phyloP scores from a whole-genome alignment of 2,888 invertebrate genomes.

The Alentia gelatinosa region DNA sequence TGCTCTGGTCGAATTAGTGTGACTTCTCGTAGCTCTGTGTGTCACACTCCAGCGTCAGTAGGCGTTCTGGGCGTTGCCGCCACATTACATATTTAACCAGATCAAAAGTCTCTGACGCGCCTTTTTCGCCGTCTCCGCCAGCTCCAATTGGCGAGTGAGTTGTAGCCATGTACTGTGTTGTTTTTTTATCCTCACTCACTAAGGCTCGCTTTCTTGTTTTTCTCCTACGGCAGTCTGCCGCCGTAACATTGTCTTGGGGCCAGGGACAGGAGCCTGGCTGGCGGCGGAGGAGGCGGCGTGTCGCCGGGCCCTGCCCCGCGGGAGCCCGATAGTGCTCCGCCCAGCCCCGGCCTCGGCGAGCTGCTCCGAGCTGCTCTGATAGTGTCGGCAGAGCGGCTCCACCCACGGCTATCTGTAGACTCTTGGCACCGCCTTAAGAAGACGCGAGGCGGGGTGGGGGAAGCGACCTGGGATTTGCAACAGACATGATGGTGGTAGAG shows the following conservation, averaged over 20 bases:
- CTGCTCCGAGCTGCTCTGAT: not conserved
- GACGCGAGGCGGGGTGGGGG: not conserved
- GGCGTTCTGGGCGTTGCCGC: not conserved
- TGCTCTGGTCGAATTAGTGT: not conserved
- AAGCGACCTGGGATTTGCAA: not conserved
- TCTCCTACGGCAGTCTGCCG: not conserved
- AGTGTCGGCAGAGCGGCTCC: conserved; percentile 36
- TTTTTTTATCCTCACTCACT: not conserved
- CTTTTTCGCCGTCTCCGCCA: too few species aligned
- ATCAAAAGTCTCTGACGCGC: not conserved
- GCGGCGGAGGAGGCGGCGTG: not conserved
- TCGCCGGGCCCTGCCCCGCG: not conserved
- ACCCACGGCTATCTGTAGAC: conserved; percentile 22
- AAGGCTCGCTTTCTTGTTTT: not conserved
- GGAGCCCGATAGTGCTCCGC: conserved; percentile 7
- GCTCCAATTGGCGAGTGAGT: too few species aligned
- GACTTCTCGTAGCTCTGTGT: not conserved
- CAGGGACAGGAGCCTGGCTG: not conserved
- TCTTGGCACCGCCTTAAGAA: not conserved
- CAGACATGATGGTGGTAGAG: too few species aligned
- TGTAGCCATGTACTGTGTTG: not conserved
- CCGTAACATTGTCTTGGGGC: not conserved
- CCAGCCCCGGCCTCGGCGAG: not conserved
- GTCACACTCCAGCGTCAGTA: not conserved
- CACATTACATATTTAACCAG: not conserved